Evolutionary conservation across 1,140 invertebrate species (phyloP), one percentile per base, ranked within the genome.

Genomic region (Trachelipus rathkii): DNA sequence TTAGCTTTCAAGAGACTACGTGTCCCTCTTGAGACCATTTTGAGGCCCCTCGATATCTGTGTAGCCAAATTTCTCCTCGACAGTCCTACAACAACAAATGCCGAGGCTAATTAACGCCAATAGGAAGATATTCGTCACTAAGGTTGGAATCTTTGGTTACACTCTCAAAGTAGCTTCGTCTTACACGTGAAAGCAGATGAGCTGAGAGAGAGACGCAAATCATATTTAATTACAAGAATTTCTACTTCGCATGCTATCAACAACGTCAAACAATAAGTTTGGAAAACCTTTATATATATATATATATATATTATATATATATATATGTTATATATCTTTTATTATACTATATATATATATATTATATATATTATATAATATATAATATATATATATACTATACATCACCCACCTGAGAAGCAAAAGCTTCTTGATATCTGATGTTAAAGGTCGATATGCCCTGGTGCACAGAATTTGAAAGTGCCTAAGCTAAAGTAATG

Each of bases 301-400:
- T 60, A 60, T 60, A 60, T 60, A 60, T 60, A 60, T 60, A 60
- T 60, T 60, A 60, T 60, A 60, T 60, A 60, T 60, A 60, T 60
- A 60, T 60, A 60, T 60, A 60, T 60, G 8, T 60, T 60, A 60
- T 60, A 60, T 60, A 60, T 15, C 1, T 19, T 3, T 60, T 3
- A 4, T 4, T 60, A 60, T 60, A 60, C n/a, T 60, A 60, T 60
- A 60, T 60, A 60, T 60, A 60, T 60, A 60, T 60, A 60, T 60
- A 60, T 60, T 60, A 60, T 60, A 60, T 60, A 60, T 60, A 60
- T 60, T 60, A 60, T 60, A 60, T 60, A 60, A 60, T 60, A 60
- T 60, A 60, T 60, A 60, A 60, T 60, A 60, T 60, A 60, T 60
- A 60, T 60, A 60, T 60, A 33, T 33, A 33, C n/a, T 33, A 33